phyloP scores from a whole-genome alignment of 2,888 invertebrate genomes.

The Callyntrura guangdongensis region DNA sequence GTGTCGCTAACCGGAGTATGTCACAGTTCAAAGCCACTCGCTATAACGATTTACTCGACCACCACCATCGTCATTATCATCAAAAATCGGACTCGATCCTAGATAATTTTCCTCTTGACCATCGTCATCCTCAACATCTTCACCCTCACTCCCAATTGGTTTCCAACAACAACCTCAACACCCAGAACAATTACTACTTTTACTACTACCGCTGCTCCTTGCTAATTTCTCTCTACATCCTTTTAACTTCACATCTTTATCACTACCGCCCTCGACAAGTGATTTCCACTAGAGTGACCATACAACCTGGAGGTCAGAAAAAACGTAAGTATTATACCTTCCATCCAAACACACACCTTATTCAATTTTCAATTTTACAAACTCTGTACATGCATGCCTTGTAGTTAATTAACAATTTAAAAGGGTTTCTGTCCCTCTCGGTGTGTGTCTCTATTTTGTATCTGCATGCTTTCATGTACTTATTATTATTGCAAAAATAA shows the following conservation, averaged over 20 bases:
- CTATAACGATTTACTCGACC: slow-evolving; percentile 45
- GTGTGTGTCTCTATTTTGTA: background rate
- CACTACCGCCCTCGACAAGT: slow-evolving; percentile 39
- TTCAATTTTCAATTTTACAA: slow-evolving; percentile 16
- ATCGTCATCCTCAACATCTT: slow-evolving; percentile 2
- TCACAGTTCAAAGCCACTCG: slow-evolving; percentile 66
- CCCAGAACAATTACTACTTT: slow-evolving; percentile 13
- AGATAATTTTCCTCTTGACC: background rate
- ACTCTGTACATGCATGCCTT: background rate
- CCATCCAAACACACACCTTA: background rate
- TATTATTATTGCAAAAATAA: slow-evolving; percentile 71
- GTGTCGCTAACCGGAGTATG: slow-evolving; percentile 70
- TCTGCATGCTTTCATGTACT: slow-evolving; percentile 58
- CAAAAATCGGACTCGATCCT: background rate
- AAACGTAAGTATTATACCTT: slow-evolving; percentile 63
- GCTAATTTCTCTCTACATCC: slow-evolving; percentile 55
- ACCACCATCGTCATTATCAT: slow-evolving; percentile 52
- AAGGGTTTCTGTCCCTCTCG: background rate
- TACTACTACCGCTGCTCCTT: slow-evolving; percentile 30
- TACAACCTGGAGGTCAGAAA: slow-evolving; percentile 79
- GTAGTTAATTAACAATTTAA: slow-evolving; percentile 14
- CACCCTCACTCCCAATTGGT: background rate
- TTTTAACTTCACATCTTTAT: slow-evolving; percentile 9
- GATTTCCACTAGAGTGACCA: slow-evolving; percentile 24
- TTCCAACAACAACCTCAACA: slow-evolving; percentile 13